phyloP scores from a whole-genome alignment of 2,797 vertebrate genomes.

The Kryptolebias ocellatus region DNA sequence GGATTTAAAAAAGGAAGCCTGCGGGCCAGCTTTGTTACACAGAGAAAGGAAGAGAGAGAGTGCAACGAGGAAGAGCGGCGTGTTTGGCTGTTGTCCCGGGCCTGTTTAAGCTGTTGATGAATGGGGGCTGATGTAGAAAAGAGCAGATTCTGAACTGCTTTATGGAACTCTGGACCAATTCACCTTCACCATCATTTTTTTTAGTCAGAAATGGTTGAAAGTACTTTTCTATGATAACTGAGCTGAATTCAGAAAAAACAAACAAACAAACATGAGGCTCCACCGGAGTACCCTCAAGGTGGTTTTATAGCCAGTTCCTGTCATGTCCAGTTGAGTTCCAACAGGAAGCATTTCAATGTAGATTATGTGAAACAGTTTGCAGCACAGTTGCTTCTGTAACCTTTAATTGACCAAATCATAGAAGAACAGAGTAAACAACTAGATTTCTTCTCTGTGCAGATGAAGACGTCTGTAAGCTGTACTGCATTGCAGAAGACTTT shows the following conservation, averaged over 20 bases:
- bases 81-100: constrained; percentile 64
- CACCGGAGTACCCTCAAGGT: constrained; percentile 40
- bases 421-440: neutral
- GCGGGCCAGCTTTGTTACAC: constrained; percentile 67
- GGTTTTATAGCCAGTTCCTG: constrained; percentile 39
- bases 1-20: constrained; percentile 68
- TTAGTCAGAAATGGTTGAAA: constrained; percentile 66
- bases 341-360: constrained; percentile 5
- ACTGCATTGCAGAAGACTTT: constrained; percentile 97
- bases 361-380: constrained; percentile 6
- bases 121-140: constrained; percentile 67
- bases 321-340: constrained; percentile 37
- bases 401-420: neutral
- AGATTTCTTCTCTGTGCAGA: constrained; percentile 75
- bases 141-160: constrained; percentile 68
- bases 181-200: constrained; percentile 70
- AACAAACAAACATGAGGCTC: constrained; percentile 46
- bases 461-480: constrained; percentile 95
- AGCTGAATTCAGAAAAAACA: constrained; percentile 45
- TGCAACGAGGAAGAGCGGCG: constrained; percentile 51
- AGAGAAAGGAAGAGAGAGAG: constrained; percentile 30
- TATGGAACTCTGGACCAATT: constrained; percentile 64
- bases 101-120: constrained; percentile 72
- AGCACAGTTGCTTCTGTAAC: constrained; percentile 7
- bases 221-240: constrained; percentile 67